A percentile compares a stretch with the other conserved stretches of the same genome.
Conservation (phyloP, 2,113 vertebrate species). For the Ivindomyrus marchei region DNA sequence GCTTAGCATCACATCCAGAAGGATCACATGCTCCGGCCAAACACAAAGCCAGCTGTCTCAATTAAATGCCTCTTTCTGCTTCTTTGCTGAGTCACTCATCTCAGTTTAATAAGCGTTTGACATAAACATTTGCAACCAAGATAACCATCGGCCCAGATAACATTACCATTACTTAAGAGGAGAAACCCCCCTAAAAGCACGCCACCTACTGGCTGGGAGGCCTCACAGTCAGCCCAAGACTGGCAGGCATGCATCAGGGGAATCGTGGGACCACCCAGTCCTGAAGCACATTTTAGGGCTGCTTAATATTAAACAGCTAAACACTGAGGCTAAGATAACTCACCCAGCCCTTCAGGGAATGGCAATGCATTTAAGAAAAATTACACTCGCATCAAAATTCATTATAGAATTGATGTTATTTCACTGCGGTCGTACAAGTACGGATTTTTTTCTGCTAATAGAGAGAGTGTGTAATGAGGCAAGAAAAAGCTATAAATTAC, state of each 20-base stretch:
- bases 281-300: background rate
- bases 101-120: constrained; percentile 10
- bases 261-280: background rate
- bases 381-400: background rate
- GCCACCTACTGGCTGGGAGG: background rate
- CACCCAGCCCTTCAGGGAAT: background rate
- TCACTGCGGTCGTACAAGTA: background rate
- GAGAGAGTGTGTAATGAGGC: background rate
- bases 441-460: background rate
- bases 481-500: background rate
- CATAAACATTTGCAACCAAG: background rate
- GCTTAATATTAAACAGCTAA: background rate
- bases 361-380: background rate
- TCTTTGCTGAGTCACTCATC: constrained; percentile 33
- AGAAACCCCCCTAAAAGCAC: background rate
- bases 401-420: background rate
- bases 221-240: background rate
- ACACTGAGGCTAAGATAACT: background rate
- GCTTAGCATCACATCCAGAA: background rate
- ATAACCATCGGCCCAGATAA: background rate
- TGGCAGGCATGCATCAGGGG: background rate
- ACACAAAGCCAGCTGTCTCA: constrained; percentile 1
- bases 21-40: background rate
- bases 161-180: background rate
- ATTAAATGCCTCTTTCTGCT: constrained; percentile 24